A percentile compares a stretch with the other conserved stretches of the same genome.
Conservation (phyloP, 2,113 vertebrate genomes). For the Sander vitreus region DNA sequence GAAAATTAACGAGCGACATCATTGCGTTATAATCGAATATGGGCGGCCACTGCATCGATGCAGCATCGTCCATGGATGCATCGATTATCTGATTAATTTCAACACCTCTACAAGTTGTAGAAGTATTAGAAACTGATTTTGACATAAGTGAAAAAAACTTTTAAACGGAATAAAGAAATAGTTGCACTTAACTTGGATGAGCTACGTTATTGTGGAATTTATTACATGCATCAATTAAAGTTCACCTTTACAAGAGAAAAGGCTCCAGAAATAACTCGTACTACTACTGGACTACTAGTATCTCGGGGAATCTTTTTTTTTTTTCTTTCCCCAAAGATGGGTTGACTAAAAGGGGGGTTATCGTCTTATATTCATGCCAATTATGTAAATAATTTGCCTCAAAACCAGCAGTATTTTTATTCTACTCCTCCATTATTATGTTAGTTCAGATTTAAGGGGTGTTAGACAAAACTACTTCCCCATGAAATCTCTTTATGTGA, state of each 20-base stretch:
- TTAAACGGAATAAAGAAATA: background rate
- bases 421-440: background rate
- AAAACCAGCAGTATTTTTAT: background rate
- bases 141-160: background rate
- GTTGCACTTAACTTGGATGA: background rate
- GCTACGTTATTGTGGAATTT: background rate
- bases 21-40: too few relatives aligned
- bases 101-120: background rate
- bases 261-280: background rate
- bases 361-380: background rate
- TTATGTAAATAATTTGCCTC: background rate
- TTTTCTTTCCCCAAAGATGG: background rate
- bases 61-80: too few relatives aligned
- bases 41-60: too few relatives aligned
- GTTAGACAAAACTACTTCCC: slow-evolving; percentile 7
- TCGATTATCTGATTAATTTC: too few relatives aligned
- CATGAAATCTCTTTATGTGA: slow-evolving; percentile 26
- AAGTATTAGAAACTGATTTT: background rate
- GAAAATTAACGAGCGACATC: too few relatives aligned
- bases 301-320: too few relatives aligned
- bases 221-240: background rate
- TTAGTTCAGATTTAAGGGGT: background rate
- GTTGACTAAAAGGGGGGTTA: background rate
- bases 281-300: background rate
- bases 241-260: slow-evolving; percentile 1